Evolutionary conservation across 2,888 invertebrate species (phyloP), one percentile per base, ranked within the genome.

Genomic region (Coremacera marginata): DNA sequence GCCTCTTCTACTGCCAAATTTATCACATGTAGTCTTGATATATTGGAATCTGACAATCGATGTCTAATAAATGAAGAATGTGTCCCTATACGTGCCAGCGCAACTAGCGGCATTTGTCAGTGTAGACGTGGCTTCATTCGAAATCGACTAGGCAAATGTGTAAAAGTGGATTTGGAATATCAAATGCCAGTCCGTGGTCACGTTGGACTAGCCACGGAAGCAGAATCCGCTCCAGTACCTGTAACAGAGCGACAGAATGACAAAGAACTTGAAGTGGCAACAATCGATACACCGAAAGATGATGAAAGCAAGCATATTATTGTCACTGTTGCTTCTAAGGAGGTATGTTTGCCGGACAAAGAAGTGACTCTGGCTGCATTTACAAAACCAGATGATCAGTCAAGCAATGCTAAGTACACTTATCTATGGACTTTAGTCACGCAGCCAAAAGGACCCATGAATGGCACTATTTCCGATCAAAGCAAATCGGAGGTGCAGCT

Each of bases 391-490:
- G 93, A 93, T 80, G 94, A 95, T 84, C 92, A 93, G 79, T 90
- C 92, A 3, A 93, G 93, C 84, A 92, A 92, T 86, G 93, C 92
- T 77, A 94, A 94, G 86, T 98, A 96, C 87, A 95, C 94, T 84
- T 98, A 96, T 89, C 94, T 94, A 34, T 98, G 98, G 98, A 95
- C 94, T 22, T 91, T 97, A 44, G 92, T 97, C 77, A 94, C 94
- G 77, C 95, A 96, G 86, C 97, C 97, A 0, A 94, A 94, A 81
- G 94, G 94, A n/a, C 93, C 93, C 22, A 93, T 92, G 81, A 91
- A 92, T 87, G 94, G 94, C 78, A 94, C 94, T 75, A 94, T 95
- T 90, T 94, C 94, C 78, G 93, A 94, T 86, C 95, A 96, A 88
- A 96, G 95, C 85, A 95, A 95, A 37, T 93, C 94, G 27, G 94